A percentile compares a stretch with the other conserved stretches of the same genome.
Conservation (phyloP, 1,140 invertebrate genomes). For the Campoletis sonorensis region DNA sequence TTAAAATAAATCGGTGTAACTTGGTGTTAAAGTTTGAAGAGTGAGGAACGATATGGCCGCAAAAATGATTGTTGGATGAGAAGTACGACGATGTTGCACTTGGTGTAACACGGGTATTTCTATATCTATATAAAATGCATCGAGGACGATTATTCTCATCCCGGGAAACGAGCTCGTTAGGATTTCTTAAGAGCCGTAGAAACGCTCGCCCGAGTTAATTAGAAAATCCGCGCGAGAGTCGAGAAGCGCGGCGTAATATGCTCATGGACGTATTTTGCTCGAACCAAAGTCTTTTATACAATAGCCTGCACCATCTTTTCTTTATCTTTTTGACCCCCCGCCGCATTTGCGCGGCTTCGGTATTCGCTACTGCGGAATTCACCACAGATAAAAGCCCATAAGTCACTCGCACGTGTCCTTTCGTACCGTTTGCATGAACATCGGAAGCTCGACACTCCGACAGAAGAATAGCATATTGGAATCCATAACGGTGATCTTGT, state of each 20-base stretch:
- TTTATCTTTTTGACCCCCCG: background rate
- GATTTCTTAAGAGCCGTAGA: constrained; percentile 43
- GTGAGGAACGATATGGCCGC: constrained; percentile 31
- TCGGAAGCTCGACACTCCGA: constrained; percentile 28
- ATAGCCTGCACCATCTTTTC: background rate
- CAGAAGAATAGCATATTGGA: constrained; percentile 29
- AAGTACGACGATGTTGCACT: background rate
- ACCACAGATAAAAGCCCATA: constrained; percentile 18
- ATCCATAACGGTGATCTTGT: constrained; percentile 42
- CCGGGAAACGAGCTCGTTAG: constrained; percentile 46
- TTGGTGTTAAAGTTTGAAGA: background rate
- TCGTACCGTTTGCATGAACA: background rate
- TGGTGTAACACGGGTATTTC: background rate
- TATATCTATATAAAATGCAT: background rate
- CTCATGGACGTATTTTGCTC: constrained; percentile 9
- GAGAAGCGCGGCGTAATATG: background rate
- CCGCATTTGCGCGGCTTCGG: background rate
- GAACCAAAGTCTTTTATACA: background rate
- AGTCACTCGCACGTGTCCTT: constrained; percentile 35
- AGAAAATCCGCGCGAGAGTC: constrained; percentile 5
- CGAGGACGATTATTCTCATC: constrained; percentile 30
- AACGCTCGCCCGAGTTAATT: constrained; percentile 39
- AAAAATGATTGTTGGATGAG: background rate
- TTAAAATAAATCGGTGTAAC: background rate
- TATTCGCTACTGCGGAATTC: constrained; percentile 30